Evolutionary conservation across 2,888 invertebrate species (phyloP).

Genomic region (Biston stratarius): DNA sequence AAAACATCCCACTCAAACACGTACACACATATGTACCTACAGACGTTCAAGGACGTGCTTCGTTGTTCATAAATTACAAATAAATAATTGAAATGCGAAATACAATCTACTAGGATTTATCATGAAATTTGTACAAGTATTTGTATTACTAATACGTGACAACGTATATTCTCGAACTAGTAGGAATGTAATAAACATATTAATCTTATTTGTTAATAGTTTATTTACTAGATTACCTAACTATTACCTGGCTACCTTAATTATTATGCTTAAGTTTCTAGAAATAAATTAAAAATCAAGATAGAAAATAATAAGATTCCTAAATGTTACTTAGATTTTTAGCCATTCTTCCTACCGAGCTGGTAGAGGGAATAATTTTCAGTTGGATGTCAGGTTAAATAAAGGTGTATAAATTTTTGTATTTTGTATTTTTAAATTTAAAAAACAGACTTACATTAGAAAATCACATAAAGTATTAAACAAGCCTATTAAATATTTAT

Average conservation of each 20-base stretch:
- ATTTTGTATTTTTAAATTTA: constrained; percentile 80
- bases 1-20: constrained; percentile 7
- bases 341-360: background rate
- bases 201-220: too few species aligned
- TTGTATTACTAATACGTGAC: background rate
- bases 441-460: constrained; percentile 86
- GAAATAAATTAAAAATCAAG: too few species aligned
- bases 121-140: background rate
- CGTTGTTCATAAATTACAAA: background rate
- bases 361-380: background rate
- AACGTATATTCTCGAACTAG: too few species aligned
- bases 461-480: constrained; percentile 86
- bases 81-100: constrained; percentile 1
- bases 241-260: too few species aligned
- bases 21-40: background rate
- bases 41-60: constrained; percentile 22
- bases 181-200: too few species aligned
- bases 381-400: constrained; percentile 15
- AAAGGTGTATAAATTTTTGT: constrained; percentile 52
- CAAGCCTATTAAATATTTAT: constrained; percentile 86
- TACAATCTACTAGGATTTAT: background rate
- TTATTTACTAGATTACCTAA: too few species aligned
- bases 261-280: too few species aligned
- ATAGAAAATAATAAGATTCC: background rate
- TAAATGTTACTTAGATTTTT: background rate